Evolutionary conservation across 2,113 vertebrate species (phyloP).

Genomic region (Rhombomys opimus): DNA sequence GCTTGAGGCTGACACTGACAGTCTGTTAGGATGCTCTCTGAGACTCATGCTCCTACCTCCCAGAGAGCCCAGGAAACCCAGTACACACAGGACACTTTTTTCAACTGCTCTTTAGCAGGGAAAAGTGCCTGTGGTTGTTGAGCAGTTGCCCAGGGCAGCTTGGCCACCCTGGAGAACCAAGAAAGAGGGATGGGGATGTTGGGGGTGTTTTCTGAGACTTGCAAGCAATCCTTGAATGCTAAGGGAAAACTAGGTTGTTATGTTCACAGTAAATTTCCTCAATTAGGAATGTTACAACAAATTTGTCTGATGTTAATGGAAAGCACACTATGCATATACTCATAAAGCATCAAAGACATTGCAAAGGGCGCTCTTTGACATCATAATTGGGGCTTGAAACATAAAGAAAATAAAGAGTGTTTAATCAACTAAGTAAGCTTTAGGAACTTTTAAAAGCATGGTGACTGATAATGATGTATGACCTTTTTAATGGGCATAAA

Average conservation of each 20-base stretch:
- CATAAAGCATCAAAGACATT: conserved; percentile 75
- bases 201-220: conserved; percentile 47
- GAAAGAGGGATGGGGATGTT: background rate
- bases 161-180: conserved; percentile 78
- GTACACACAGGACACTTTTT: conserved; percentile 66
- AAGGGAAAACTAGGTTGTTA: conserved; percentile 72
- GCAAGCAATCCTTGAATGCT: conserved; percentile 70
- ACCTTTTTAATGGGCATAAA: conserved; percentile 62
- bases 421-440: conserved; percentile 74
- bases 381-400: conserved; percentile 73
- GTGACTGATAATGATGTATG: conserved; percentile 73
- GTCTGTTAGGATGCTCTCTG: conserved; percentile 36
- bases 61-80: conserved; percentile 64
- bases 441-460: conserved; percentile 60
- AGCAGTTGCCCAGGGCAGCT: conserved; percentile 66
- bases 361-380: conserved; percentile 73
- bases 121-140: conserved; percentile 70
- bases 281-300: conserved; percentile 80
- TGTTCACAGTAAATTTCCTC: conserved; percentile 77
- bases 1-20: conserved; percentile 42
- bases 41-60: conserved; percentile 16
- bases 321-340: conserved; percentile 74
- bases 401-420: conserved; percentile 75
- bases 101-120: conserved; percentile 63
- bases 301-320: conserved; percentile 79